Percentiles rank a stretch among this genome's conserved stretches.
These are phyloP conservation scores for Probaryconus sp. DNA, from an alignment of 1,140 invertebrate species.

Conservation along the genomic window DNA sequence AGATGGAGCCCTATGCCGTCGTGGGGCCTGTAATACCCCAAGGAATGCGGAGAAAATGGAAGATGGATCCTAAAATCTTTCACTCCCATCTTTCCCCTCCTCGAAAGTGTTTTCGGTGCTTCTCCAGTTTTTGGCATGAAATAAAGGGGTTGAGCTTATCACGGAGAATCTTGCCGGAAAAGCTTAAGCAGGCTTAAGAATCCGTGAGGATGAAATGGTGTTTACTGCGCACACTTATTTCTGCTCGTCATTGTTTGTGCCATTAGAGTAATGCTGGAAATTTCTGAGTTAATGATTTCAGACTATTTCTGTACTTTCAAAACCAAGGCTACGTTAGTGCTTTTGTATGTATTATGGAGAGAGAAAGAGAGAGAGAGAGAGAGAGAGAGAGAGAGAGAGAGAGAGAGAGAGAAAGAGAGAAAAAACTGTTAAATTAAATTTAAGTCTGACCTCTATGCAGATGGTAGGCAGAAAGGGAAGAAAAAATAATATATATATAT, in stretches of 20 bases:
- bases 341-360: too few species aligned
- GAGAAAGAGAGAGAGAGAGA: too few species aligned
- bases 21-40: constrained; percentile 74
- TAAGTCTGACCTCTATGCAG: too few species aligned
- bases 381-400: too few species aligned
- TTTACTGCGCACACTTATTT: constrained; percentile 39
- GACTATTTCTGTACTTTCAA: too few species aligned
- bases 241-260: constrained; percentile 51
- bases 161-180: constrained; percentile 71
- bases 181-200: constrained; percentile 68
- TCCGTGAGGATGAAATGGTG: constrained; percentile 51
- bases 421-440: too few species aligned
- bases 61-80: constrained; percentile 68
- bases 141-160: constrained; percentile 52
- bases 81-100: constrained; percentile 42
- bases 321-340: too few species aligned
- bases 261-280: constrained; percentile 19
- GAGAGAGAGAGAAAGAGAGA: too few species aligned
- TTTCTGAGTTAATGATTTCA: background rate
- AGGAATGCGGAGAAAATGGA: constrained; percentile 77
- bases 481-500: too few species aligned
- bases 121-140: constrained; percentile 43
- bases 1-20: constrained; percentile 59
- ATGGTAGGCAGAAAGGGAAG: constrained; percentile 34
- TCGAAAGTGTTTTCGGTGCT: constrained; percentile 38